phyloP scores from a whole-genome alignment of 2,888 invertebrate genomes.

The Mythimna loreyi region DNA sequence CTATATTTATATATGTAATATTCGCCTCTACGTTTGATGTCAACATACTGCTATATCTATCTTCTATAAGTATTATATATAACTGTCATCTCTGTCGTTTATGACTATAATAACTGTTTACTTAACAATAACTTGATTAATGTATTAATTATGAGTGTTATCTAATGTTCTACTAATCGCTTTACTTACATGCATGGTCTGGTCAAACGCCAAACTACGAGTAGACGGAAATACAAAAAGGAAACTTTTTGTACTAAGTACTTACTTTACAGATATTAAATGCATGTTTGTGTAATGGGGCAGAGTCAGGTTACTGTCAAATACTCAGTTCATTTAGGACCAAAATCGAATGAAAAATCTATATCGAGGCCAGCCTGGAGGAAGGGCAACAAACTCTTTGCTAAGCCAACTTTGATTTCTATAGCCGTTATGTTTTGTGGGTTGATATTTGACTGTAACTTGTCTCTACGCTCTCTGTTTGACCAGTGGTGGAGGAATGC shows the following conservation, averaged over 20 bases:
- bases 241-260: constrained; percentile 45
- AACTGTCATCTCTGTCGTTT: constrained; percentile 39
- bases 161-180: constrained; percentile 58
- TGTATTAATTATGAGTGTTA: constrained; percentile 48
- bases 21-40: constrained; percentile 30
- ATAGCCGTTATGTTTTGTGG: not conserved
- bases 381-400: not conserved
- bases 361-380: not conserved
- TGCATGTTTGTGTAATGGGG: constrained; percentile 64
- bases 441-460: constrained; percentile 52
- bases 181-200: constrained; percentile 79
- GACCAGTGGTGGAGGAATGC: constrained; percentile 62
- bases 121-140: constrained; percentile 38
- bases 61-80: constrained; percentile 42
- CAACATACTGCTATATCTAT: constrained; percentile 46
- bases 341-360: not conserved
- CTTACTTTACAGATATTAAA: constrained; percentile 44
- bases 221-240: constrained; percentile 61
- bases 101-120: constrained; percentile 34
- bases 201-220: constrained; percentile 69
- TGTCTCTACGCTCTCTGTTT: constrained; percentile 48
- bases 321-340: constrained; percentile 17
- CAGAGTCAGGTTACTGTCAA: constrained; percentile 53
- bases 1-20: constrained; percentile 53
- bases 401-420: not conserved